A percentile compares a stretch with the other conserved stretches of the same genome.
Conservation (phyloP, 1,140 invertebrate genomes). For the Antheraea pernyi region DNA sequence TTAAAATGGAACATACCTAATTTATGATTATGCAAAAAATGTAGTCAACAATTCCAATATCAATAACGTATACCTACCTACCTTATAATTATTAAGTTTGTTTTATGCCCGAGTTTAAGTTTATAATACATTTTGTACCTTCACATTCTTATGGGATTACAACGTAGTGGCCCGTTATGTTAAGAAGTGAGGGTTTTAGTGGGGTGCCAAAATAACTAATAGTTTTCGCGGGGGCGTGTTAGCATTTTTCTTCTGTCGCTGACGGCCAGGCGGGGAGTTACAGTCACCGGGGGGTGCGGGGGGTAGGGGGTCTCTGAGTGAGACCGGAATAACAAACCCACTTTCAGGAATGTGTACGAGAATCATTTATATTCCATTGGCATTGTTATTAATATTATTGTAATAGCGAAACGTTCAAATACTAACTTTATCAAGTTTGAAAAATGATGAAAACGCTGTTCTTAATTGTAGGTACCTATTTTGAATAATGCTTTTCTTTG, state of each 20-base stretch:
- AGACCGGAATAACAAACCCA: conserved; percentile 39
- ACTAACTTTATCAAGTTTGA: no score
- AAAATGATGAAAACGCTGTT: no score
- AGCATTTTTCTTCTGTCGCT: conserved; percentile 77
- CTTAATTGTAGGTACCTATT: no score
- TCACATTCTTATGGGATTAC: neutral
- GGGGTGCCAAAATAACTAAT: conserved; percentile 78
- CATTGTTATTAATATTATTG: conserved; percentile 55
- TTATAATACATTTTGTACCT: neutral
- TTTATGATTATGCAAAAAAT: no score
- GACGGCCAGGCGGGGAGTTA: conserved; percentile 49
- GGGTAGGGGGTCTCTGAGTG: conserved; percentile 27
- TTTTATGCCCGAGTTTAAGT: neutral
- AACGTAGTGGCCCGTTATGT: conserved; percentile 55
- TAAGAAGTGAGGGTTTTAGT: conserved; percentile 45
- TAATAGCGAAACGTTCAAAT: no score
- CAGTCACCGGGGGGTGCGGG: conserved; percentile 21
- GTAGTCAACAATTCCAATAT: no score
- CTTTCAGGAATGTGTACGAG: conserved; percentile 59
- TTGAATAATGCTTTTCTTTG: no score
- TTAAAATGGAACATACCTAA: no score
- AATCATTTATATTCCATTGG: conserved; percentile 76
- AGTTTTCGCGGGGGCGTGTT: conserved; percentile 77
- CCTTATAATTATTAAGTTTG: no score
- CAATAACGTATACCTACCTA: neutral